phyloP scores from a whole-genome alignment of 2,888 invertebrate genomes.

The Drosophila demipolita region DNA sequence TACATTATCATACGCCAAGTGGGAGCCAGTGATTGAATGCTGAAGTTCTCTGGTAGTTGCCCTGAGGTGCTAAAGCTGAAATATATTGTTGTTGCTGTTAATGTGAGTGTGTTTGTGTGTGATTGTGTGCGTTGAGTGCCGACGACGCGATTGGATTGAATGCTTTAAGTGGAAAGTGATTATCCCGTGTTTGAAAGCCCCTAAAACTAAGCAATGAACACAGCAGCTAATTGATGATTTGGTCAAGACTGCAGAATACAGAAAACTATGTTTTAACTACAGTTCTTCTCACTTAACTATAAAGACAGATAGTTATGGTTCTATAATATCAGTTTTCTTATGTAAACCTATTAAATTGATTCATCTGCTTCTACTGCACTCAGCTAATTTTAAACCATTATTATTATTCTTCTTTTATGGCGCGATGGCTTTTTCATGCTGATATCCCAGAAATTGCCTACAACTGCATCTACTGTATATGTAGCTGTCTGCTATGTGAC shows the following conservation, averaged over 20 bases:
- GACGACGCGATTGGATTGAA: constrained; percentile 12
- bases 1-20: constrained; percentile 49
- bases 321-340: no score
- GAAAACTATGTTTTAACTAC: neutral
- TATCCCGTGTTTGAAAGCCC: constrained; percentile 32
- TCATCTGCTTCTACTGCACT: no score
- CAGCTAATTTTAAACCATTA: neutral
- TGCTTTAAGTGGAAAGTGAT: constrained; percentile 48
- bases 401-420: neutral
- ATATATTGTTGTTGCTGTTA: constrained; percentile 48
- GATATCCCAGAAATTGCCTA: neutral
- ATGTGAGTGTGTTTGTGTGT: constrained; percentile 7
- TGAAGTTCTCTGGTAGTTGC: constrained; percentile 37
- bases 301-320: neutral
- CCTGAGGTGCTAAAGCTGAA: constrained; percentile 42
- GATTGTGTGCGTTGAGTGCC: constrained; percentile 8
- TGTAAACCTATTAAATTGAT: no score
- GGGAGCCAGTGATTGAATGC: constrained; percentile 55
- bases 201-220: constrained; percentile 35
- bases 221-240: constrained; percentile 12
- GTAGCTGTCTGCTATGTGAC: constrained; percentile 23
- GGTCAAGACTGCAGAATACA: neutral
- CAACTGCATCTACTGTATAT: neutral
- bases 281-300: neutral
- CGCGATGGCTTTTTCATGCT: neutral